Evolutionary conservation across 2,797 vertebrate genomes (phyloP).

Genomic region (Furcifer pardalis): DNA sequence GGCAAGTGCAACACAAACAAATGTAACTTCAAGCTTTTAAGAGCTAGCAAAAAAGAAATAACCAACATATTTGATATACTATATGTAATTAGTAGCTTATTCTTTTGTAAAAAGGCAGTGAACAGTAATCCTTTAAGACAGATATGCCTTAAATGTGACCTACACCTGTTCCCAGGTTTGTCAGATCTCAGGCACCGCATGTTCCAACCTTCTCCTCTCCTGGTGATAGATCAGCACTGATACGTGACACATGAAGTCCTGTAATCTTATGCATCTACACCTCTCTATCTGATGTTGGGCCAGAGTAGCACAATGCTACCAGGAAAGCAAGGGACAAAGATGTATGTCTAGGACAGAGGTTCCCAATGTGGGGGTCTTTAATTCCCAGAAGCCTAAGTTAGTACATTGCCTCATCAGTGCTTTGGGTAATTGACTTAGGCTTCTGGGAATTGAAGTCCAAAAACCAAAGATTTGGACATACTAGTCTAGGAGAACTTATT

Average conservation of each 20-base stretch:
- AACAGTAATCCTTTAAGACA: slow-evolving; percentile 40
- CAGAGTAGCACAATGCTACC: slow-evolving; percentile 24
- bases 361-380: too few species aligned
- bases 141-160: slow-evolving; percentile 25
- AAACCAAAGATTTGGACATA: too few species aligned
- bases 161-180: background rate
- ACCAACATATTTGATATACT: slow-evolving; percentile 59
- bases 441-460: too few species aligned
- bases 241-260: slow-evolving; percentile 33
- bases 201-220: slow-evolving; percentile 24
- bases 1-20: slow-evolving; percentile 50
- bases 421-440: too few species aligned
- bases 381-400: too few species aligned
- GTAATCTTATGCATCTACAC: slow-evolving; percentile 29
- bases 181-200: background rate
- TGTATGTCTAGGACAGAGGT: slow-evolving; percentile 20
- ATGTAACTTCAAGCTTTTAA: slow-evolving; percentile 47
- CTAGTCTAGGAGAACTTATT: slow-evolving; percentile 26
- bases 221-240: slow-evolving; percentile 29
- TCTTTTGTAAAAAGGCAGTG: slow-evolving; percentile 24
- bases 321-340: slow-evolving; percentile 26
- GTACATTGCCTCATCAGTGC: too few species aligned
- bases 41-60: slow-evolving; percentile 36
- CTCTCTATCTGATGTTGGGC: slow-evolving; percentile 33
- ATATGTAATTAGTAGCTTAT: slow-evolving; percentile 40